Base-by-base conservation (phyloP, 2,113 vertebrate species). In the Chlamydotis undulata region DNA sequence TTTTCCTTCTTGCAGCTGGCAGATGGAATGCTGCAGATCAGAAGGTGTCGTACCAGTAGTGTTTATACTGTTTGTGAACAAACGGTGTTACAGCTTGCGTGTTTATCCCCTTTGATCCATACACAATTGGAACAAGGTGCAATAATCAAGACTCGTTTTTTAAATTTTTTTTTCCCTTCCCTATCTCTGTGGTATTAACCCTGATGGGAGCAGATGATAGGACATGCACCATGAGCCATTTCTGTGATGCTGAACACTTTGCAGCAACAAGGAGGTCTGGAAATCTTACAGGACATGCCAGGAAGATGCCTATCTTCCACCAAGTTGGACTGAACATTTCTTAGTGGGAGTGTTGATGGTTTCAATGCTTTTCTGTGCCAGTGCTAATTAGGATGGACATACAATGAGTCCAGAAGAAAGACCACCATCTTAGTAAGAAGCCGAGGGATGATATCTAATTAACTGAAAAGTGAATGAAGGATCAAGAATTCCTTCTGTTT, bases 1-100 rank as follows among this genome's bases (percentile, higher is more conserved):
- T 94, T 89, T 96, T 89, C 4, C 2, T 81, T 85, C 69, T 80
- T 90, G 91, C 97, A 95, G 96, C 96, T 96, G 96, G 93, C 94
- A 96, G 97, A 96, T 96, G 96, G 94, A 94, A 45, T 8, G 26
- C 71, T 75, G 52, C 91, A 83, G 90, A 81, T 94, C 86, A 88
- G 73, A 82, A 64, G 0, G 77, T 80, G 65, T 68, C 18, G 3
- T 63, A 39, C 12, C 85, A 79, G 67, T 56, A 14, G 26, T 84
- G 57, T 95, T 97, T 94, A 69, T 53, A 60, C 45, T 90, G 65
- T 67, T 65, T 92, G 67, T 70, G 94, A 96, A 86, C 83, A 96
- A 96, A 81, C 52, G 79, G 39, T 77, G 50, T 47, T 92, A 74
- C 41, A 78, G 82, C 60, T 81, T 90, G 56, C 33, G 19, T n/a